Percentiles rank a stretch among this genome's conserved stretches.
Conservation (phyloP, 2,113 vertebrate genomes). For the Corvus cornix region DNA sequence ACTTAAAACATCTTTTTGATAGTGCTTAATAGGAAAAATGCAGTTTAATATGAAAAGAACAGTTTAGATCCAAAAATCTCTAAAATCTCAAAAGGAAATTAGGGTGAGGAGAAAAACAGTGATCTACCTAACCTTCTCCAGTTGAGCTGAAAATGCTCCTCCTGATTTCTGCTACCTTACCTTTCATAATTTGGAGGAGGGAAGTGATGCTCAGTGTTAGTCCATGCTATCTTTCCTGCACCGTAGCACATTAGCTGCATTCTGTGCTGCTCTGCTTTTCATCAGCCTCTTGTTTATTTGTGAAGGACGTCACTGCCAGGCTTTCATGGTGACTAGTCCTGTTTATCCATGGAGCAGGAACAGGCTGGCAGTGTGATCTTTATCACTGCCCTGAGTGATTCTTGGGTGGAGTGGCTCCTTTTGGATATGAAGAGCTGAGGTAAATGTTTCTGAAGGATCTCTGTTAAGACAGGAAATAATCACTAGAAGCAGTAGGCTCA, state of each 20-base stretch:
- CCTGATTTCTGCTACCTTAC: not conserved
- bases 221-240: not conserved
- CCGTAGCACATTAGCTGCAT: rapidly evolving
- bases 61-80: not conserved
- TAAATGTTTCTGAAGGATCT: not conserved
- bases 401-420: not conserved
- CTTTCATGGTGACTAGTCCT: not conserved
- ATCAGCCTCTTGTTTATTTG: not conserved
- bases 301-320: not conserved
- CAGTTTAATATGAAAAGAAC: not conserved
- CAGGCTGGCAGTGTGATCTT: not conserved
- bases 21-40: not conserved
- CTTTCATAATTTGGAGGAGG: not conserved
- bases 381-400: not conserved
- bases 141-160: not conserved
- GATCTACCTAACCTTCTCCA: not conserved
- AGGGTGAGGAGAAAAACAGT: not conserved
- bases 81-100: not conserved
- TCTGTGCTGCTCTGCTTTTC: not conserved
- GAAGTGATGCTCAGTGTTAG: not conserved
- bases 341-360: not conserved
- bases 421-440: not conserved
- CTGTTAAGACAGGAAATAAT: not conserved
- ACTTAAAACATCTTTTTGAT: not conserved
- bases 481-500: not conserved